Evolutionary conservation across 64 coral and sea anemone species (phyloP), one percentile per base, ranked within the genome.

Genomic region (Montipora efflorescens): DNA sequence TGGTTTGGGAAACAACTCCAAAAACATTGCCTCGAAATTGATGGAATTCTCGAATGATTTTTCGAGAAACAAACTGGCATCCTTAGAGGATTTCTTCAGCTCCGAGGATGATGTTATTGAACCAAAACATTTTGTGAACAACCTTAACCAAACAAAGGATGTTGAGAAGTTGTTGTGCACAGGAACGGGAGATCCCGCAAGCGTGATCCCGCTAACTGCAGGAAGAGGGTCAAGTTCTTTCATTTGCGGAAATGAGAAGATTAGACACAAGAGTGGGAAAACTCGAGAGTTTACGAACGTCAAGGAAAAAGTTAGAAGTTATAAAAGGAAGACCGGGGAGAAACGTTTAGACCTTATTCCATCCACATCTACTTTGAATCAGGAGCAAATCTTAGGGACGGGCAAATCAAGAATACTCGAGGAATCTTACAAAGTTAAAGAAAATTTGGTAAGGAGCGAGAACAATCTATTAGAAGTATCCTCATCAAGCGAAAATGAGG

Each of bases 401-500:
- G 52, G 5, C 52, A 55, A 55, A 55, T 55, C 52, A 5, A 10
- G 14, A 16, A 68, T 68, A 68, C 36, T 62, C 15, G 45, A 45
- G 0, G 61, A 67, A 3, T 8, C 59, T 47, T 9, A 12, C 43
- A 1, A 28, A 4, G 59, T 3, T 47, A 53, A 67, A 3, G 61
- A 47, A 12, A 6, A 16, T 6, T 84, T 13, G 4, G 7, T 12
- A 7, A 61, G 5, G 14, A 47, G 43, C 25, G 44, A 67, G 12
- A 43, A 67, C 3, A 18, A 44, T 82, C 25, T 23, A 45, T 82
- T 11, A 11, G 13, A 62, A 48, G 67, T 47, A 43, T 61, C 59
- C 18, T 84, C 81, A 15, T 84, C 28, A 19, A 84, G 81, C 43
- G 81, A 19, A 47, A 53, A 82, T 36, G 79, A 84, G 5, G 53